These are phyloP conservation scores for Microtus ochrogaster DNA, from an alignment of 2,113 vertebrate genomes.

Conservation along the genomic window DNA sequence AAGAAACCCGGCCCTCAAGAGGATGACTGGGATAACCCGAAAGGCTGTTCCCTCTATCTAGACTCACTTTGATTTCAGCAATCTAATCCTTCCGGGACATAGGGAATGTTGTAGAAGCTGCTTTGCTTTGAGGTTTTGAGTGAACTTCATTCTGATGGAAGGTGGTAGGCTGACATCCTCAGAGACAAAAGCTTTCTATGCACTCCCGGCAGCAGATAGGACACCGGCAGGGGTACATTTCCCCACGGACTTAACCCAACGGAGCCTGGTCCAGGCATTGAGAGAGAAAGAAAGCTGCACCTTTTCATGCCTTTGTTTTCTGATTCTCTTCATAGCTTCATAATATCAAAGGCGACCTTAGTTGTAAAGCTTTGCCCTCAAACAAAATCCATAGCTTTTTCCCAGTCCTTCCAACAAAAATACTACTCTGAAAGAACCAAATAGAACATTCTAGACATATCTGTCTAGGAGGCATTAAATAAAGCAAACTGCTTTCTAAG, in stretches of 20 bases:
- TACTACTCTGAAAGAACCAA: not conserved
- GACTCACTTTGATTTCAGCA: constrained; percentile 69
- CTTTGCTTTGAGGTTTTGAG: constrained; percentile 64
- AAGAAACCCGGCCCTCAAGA: constrained; percentile 56
- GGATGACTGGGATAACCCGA: constrained; percentile 65
- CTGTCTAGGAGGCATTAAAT: constrained; percentile 28
- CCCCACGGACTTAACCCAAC: constrained; percentile 20
- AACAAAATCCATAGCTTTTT: not conserved
- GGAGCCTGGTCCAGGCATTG: not conserved
- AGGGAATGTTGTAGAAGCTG: constrained; percentile 44
- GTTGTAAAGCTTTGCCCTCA: not conserved
- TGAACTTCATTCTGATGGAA: constrained; percentile 73
- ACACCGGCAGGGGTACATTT: constrained; percentile 15
- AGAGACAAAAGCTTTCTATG: constrained; percentile 74
- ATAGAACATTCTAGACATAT: not conserved
- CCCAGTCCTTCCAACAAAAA: not conserved
- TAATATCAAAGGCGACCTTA: not conserved
- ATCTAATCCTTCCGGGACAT: constrained; percentile 58
- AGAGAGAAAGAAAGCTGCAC: not conserved
- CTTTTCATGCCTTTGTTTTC: not conserved
- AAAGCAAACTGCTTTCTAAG: constrained; percentile 39
- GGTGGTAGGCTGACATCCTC: constrained; percentile 65
- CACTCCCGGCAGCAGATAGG: not conserved
- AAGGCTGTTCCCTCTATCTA: constrained; percentile 59
- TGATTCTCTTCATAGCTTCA: not conserved